These are phyloP conservation scores for Conomelus anceps DNA, from an alignment of 2,888 invertebrate species.

Conservation along the genomic window DNA sequence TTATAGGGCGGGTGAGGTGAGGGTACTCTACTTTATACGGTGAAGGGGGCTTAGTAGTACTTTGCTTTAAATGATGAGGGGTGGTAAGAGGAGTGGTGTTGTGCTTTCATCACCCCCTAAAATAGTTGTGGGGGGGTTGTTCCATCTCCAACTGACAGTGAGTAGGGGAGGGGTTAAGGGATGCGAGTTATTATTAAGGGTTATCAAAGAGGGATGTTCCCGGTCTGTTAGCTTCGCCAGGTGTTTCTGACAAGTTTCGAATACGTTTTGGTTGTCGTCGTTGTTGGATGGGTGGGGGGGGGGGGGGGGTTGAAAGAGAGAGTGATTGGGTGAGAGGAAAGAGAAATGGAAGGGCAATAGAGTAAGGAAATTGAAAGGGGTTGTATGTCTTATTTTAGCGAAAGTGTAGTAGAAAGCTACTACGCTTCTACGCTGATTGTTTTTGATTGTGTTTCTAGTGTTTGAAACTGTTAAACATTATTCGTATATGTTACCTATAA, in stretches of 20 bases:
- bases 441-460: too few relatives aligned
- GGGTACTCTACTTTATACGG: neutral
- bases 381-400: too few relatives aligned
- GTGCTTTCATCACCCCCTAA: neutral
- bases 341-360: neutral
- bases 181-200: constrained; percentile 5
- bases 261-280: neutral
- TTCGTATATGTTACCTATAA: too few relatives aligned
- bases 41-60: too few relatives aligned
- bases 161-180: neutral
- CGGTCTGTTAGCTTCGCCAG: too few relatives aligned
- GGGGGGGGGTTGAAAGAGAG: neutral
- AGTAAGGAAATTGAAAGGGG: neutral
- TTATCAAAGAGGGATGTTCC: neutral
- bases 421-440: too few relatives aligned
- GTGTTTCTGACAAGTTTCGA: neutral
- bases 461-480: too few relatives aligned
- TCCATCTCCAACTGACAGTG: neutral
- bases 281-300: neutral
- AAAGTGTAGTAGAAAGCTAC: too few relatives aligned
- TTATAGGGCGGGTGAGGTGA: neutral
- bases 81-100: too few relatives aligned
- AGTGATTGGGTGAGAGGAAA: neutral
- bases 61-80: too few relatives aligned
- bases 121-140: neutral